A percentile compares a stretch with the other conserved stretches of the same genome.
Conservation (phyloP, 2,113 vertebrate genomes). For the Cranoglanis bouderius region DNA sequence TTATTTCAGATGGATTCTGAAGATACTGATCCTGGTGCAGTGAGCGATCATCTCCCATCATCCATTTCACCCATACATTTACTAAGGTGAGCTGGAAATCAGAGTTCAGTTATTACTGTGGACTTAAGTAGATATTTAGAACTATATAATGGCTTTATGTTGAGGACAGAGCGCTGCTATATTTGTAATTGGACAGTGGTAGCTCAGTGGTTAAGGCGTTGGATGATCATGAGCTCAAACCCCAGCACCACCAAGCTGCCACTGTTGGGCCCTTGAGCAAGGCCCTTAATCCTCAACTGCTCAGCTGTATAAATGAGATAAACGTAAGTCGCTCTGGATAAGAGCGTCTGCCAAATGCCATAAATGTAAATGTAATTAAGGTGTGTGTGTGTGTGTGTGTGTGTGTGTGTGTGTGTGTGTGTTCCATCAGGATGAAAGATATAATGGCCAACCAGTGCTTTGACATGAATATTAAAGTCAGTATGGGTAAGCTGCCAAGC, state of each 20-base stretch:
- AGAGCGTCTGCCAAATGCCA: too few relatives aligned
- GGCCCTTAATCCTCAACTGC: too few relatives aligned
- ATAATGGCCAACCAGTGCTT: slow-evolving; percentile 77
- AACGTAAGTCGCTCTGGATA: too few relatives aligned
- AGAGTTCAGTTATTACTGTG: not conserved
- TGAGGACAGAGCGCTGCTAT: not conserved
- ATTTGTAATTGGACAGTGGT: not conserved
- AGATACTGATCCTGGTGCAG: slow-evolving; percentile 46
- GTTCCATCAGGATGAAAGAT: slow-evolving; percentile 69
- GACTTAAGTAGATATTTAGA: not conserved
- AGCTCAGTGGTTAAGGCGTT: too few relatives aligned
- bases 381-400: slow-evolving; percentile 5
- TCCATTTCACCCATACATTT: slow-evolving; percentile 57
- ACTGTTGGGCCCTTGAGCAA: too few relatives aligned
- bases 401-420: not conserved
- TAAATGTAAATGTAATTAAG: too few relatives aligned
- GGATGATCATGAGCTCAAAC: too few relatives aligned
- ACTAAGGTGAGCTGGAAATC: slow-evolving; percentile 63
- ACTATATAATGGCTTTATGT: not conserved
- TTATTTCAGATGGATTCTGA: slow-evolving; percentile 60
- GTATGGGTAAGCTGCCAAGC: slow-evolving; percentile 59
- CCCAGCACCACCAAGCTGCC: too few relatives aligned
- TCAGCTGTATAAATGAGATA: too few relatives aligned
- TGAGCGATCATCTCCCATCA: slow-evolving; percentile 44
- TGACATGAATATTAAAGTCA: slow-evolving; percentile 72